Evolutionary conservation across 2,888 invertebrate species (phyloP).

Genomic region (Auanema freiburgensis): DNA sequence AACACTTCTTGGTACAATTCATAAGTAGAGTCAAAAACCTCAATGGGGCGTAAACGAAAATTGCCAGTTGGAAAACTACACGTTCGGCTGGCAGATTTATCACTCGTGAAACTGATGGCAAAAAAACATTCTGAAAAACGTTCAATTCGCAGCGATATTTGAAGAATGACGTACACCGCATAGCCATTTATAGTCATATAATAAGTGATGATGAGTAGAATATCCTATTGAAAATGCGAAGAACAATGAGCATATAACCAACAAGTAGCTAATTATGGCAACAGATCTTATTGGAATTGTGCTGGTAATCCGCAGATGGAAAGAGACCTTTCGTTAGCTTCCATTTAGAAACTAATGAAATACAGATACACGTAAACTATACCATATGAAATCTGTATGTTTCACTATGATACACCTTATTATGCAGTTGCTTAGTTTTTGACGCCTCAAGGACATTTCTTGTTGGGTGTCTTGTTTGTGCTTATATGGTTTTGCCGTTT

Average conservation of each 20-base stretch:
- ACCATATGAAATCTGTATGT: too few relatives aligned
- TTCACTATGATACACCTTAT: too few relatives aligned
- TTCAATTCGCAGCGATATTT: background rate
- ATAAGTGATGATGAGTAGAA: constrained; percentile 4
- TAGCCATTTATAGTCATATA: constrained; percentile 15
- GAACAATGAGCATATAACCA: constrained; percentile 11
- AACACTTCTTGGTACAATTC: background rate
- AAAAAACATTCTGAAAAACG: constrained; percentile 8
- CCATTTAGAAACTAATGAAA: too few relatives aligned
- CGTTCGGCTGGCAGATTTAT: constrained; percentile 16
- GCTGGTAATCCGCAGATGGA: too few relatives aligned
- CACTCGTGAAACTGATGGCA: constrained; percentile 15
- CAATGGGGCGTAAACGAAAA: constrained; percentile 10
- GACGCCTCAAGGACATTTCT: too few relatives aligned
- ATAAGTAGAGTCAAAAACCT: constrained; percentile 1
- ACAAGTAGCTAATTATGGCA: background rate
- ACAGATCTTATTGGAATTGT: constrained; percentile 5
- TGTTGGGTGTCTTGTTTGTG: too few relatives aligned
- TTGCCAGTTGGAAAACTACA: constrained; percentile 11
- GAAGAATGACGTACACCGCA: constrained; percentile 7
- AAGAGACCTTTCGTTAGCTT: too few relatives aligned
- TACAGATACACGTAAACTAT: too few relatives aligned
- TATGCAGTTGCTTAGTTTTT: too few relatives aligned
- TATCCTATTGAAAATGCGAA: constrained; percentile 10
- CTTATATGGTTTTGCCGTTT: too few relatives aligned